Conservation (phyloP, 2,797 vertebrate genomes). For the Tragopan temminckii region DNA sequence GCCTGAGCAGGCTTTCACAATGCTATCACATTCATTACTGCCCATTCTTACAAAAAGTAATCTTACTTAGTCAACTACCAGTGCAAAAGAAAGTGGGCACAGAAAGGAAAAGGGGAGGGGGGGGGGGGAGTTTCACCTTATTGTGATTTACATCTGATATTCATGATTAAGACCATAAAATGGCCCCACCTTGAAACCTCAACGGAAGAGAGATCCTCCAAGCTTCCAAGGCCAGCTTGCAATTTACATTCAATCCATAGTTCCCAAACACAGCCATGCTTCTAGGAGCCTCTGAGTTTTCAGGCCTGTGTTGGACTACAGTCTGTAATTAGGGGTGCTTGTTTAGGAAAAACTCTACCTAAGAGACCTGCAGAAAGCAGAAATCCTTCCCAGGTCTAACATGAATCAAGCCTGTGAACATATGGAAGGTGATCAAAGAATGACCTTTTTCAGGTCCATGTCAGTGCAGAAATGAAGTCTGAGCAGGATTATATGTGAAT, state of each 20-base stretch:
- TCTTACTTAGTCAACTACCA: no score
- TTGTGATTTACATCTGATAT: background rate
- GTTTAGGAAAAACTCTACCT: background rate
- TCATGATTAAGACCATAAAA: background rate
- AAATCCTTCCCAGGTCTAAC: background rate
- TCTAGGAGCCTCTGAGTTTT: background rate
- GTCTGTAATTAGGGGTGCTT: rapidly evolving
- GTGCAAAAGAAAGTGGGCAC: no score
- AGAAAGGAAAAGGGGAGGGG: no score
- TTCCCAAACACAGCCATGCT: background rate
- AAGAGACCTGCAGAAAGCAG: background rate
- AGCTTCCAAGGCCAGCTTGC: background rate
- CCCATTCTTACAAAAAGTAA: no score
- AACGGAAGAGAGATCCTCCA: background rate
- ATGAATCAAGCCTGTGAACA: background rate
- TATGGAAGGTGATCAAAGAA: background rate
- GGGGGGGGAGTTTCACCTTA: background rate
- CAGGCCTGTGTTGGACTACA: background rate
- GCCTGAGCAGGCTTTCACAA: no score
- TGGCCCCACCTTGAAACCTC: background rate
- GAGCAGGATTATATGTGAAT: rapidly evolving
- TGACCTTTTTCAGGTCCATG: background rate
- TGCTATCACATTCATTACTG: no score
- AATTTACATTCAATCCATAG: background rate
- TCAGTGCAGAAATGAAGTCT: background rate